Percentiles rank a stretch among this genome's conserved stretches.
phyloP scores from a whole-genome alignment of 1,140 invertebrate species.

The Eriosoma lanigerum region DNA sequence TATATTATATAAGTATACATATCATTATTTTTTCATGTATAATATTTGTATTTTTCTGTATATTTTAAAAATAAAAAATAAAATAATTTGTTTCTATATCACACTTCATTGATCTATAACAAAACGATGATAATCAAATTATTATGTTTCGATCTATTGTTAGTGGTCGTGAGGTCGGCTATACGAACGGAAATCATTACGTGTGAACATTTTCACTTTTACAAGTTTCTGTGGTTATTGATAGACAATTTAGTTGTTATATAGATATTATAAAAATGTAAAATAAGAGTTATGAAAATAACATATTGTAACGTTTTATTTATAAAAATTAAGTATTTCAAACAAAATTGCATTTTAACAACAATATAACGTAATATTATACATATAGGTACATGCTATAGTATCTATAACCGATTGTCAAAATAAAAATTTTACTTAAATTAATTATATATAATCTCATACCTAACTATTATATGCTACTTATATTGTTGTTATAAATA shows the following conservation, averaged over 20 bases:
- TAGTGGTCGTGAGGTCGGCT: constrained; percentile 10
- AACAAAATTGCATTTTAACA: too few relatives aligned
- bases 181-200: constrained; percentile 1
- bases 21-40: not conserved
- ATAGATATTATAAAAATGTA: not conserved
- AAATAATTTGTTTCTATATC: constrained; percentile 34
- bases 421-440: too few relatives aligned
- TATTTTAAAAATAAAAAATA: not conserved
- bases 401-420: too few relatives aligned
- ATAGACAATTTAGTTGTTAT: not conserved
- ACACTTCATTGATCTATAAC: constrained; percentile 35
- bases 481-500: too few relatives aligned
- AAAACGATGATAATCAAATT: constrained; percentile 34
- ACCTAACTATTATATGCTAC: too few relatives aligned
- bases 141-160: constrained; percentile 20
- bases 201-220: constrained; percentile 28
- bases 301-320: not conserved
- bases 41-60: not conserved
- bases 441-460: too few relatives aligned
- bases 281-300: constrained; percentile 9
- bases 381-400: too few relatives aligned
- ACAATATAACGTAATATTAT: too few relatives aligned
- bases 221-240: constrained; percentile 5
- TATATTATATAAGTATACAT: too few relatives aligned
- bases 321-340: too few relatives aligned